Conservation (phyloP, 2,888 invertebrate genomes). For the Caenorhabditis sinica region DNA sequence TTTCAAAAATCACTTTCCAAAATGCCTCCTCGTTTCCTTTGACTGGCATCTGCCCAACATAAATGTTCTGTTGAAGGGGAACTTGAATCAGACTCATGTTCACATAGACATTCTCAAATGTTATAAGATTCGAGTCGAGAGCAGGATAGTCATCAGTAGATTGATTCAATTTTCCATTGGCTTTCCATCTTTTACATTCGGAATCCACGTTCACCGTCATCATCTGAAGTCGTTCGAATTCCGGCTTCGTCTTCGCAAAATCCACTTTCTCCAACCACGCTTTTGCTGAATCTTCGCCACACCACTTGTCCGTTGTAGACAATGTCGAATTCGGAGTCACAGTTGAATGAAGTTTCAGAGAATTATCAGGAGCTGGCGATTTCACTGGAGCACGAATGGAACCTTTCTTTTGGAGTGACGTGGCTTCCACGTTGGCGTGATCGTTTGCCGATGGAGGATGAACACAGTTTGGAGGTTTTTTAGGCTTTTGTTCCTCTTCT, state of each 20-base stretch:
- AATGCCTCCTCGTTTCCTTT: slow-evolving; percentile 32
- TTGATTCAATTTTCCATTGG: background rate
- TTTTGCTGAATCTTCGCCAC: slow-evolving; percentile 1
- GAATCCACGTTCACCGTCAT: slow-evolving; percentile 10
- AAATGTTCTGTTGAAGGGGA: background rate
- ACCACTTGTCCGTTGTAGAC: slow-evolving; percentile 16
- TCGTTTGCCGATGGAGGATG: background rate
- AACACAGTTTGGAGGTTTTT: background rate
- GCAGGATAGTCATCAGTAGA: slow-evolving; percentile 34
- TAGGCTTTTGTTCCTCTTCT: background rate
- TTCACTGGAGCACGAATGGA: background rate
- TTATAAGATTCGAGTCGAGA: slow-evolving; percentile 35
- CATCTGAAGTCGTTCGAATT: background rate
- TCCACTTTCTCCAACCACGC: slow-evolving; percentile 27
- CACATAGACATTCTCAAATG: slow-evolving; percentile 7
- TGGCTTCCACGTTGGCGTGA: background rate
- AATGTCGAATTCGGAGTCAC: slow-evolving; percentile 2
- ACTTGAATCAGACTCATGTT: slow-evolving; percentile 35
- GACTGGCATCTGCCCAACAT: slow-evolving; percentile 28
- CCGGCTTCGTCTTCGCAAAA: background rate
- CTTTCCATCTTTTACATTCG: slow-evolving; percentile 11
- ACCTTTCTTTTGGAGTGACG: background rate
- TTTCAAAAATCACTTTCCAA: slow-evolving; percentile 47
- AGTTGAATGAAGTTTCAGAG: background rate
- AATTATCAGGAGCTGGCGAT: background rate